Evolutionary conservation across 1,140 invertebrate species (phyloP), one percentile per base, ranked within the genome.

Genomic region (Sminthurinus signatus): DNA sequence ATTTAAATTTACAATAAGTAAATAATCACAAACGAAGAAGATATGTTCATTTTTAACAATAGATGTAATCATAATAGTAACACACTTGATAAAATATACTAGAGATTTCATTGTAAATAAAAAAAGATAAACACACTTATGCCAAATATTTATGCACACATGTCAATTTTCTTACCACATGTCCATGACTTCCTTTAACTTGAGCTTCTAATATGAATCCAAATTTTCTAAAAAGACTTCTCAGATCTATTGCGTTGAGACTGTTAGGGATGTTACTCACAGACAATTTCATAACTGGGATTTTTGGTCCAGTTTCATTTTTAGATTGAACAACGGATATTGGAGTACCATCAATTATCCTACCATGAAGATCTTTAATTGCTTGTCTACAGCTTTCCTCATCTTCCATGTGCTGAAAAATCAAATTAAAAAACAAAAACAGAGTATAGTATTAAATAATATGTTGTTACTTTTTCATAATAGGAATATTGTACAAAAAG

Each of bases 341-440:
- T 19, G 21, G 21, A 17, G 57, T 64, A 19, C 64, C 70, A 2
- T 64, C 21, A 42, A 68, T 39, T 8, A 29, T 8, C 23, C 42
- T 64, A 12, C 55, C 54, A 23, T 69, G 62, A 15, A 69, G 39
- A 25, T 58, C 44, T 19, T 42, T 55, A 28, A 72, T 25, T 0
- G 70, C 70, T 19, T 52, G n/a, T 4, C 19, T 2, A 29, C 62
- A 50, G 23, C 27, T 50, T 5, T 32, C 43, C 12, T 67, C 70
- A 50, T 62, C 65, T 46, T 72, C 70, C 64, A 72, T 65, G 44
- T 72, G 66, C 70, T 72, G 42, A 1, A 62, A 64, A 25, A 36
- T 29, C 23, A 42, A 48, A 32, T 1, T 25, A 64, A 48, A 27
- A n/a, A 27, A 51, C 23, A 27, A 2, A 54, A 60, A n/a, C n/a